Evolutionary conservation across 2,888 invertebrate species (phyloP).

Genomic region (Prosopocoilus inquinatus): DNA sequence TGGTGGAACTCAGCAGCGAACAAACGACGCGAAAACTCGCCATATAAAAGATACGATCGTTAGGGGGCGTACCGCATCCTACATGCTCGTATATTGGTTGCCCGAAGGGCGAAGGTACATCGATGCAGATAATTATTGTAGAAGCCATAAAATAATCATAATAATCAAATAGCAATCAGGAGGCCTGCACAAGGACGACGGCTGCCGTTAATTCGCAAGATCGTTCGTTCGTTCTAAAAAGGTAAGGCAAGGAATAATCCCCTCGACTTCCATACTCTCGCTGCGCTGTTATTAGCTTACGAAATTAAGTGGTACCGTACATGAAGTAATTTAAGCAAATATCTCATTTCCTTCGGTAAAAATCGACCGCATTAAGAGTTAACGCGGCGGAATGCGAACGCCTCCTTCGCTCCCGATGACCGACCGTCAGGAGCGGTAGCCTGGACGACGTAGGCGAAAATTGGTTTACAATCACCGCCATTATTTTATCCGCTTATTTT

Average conservation of each 20-base stretch:
- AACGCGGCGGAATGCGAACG: constrained; percentile 2
- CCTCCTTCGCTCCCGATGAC: neutral
- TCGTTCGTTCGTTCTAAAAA: constrained; percentile 4
- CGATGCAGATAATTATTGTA: constrained; percentile 30
- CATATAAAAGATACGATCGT: neutral
- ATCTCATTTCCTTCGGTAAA: constrained; percentile 12
- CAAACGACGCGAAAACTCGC: no score
- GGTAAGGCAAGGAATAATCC: constrained; percentile 11
- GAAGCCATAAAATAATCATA: constrained; percentile 36
- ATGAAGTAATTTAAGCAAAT: constrained; percentile 14
- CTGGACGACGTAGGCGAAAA: constrained; percentile 8
- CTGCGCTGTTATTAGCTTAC: constrained; percentile 8
- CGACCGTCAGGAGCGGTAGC: constrained; percentile 2
- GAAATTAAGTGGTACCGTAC: constrained; percentile 17
- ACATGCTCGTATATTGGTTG: constrained; percentile 9
- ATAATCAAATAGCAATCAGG: constrained; percentile 35
- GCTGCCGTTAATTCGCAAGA: constrained; percentile 23
- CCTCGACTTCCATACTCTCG: constrained; percentile 6
- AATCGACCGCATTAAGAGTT: neutral
- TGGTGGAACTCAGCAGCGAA: no score
- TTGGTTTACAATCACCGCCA: constrained; percentile 1
- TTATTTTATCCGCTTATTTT: neutral
- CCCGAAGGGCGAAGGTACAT: constrained; percentile 16
- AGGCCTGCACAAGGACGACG: constrained; percentile 23
- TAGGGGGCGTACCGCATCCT: constrained; percentile 1